Conservation (phyloP, 2,888 invertebrate species). For the Noctua pronuba region DNA sequence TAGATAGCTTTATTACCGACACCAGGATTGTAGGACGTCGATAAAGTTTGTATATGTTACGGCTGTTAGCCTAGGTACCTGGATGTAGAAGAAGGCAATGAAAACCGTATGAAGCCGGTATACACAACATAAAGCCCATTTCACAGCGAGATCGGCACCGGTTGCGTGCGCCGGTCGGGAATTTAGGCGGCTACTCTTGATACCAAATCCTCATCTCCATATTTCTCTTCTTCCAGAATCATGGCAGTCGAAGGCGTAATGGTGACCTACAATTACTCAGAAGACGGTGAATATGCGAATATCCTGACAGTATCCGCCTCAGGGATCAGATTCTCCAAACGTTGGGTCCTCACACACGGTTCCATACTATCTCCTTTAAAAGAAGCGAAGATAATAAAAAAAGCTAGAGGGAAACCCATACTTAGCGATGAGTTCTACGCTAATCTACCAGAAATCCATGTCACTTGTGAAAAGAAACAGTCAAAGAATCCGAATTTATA, state of each 20-base stretch:
- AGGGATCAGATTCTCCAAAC: slow-evolving; percentile 87
- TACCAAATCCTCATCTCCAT: neutral
- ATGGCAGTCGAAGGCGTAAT: slow-evolving; percentile 88
- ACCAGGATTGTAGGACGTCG: slow-evolving; percentile 30
- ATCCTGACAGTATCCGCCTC: slow-evolving; percentile 88
- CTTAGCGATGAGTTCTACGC: slow-evolving; percentile 85
- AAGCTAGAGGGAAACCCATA: slow-evolving; percentile 83
- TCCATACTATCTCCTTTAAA: slow-evolving; percentile 86
- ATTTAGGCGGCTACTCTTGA: neutral
- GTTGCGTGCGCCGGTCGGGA: neutral
- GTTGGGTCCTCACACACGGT: slow-evolving; percentile 90
- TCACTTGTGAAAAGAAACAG: slow-evolving; percentile 82
- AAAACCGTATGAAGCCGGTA: neutral
- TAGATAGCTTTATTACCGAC: slow-evolving; percentile 38
- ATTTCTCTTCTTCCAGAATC: slow-evolving; percentile 53
- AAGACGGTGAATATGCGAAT: slow-evolving; percentile 84
- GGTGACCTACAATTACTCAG: slow-evolving; percentile 87
- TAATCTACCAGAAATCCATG: slow-evolving; percentile 85
- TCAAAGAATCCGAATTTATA: slow-evolving; percentile 74
- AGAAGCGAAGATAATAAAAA: slow-evolving; percentile 82
- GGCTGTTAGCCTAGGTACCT: too few species aligned
- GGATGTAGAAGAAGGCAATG: neutral
- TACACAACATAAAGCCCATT: neutral
- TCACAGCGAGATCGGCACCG: neutral
- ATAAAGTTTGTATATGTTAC: too few species aligned